Conservation (phyloP, 2,113 vertebrate species). For the Cettia cetti region DNA sequence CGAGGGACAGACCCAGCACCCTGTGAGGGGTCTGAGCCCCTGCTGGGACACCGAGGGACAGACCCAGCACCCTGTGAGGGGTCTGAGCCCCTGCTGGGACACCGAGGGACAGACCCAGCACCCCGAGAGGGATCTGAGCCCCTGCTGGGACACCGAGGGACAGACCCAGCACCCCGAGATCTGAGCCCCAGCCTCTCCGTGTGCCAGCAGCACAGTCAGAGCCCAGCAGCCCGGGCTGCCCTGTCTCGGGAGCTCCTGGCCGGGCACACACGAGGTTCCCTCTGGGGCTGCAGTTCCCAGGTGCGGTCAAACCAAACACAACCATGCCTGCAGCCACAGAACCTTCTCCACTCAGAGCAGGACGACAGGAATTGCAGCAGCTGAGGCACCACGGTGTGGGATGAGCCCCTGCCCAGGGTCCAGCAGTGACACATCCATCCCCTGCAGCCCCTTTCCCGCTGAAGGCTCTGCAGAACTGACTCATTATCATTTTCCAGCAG, state of each 20-base stretch:
- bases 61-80: too few species aligned
- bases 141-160: too few species aligned
- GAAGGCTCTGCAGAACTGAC: not conserved
- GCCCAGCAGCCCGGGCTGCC: not conserved
- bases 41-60: too few species aligned
- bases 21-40: too few species aligned
- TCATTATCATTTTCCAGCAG: rapidly evolving
- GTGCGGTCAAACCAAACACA: not conserved
- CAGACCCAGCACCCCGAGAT: not conserved
- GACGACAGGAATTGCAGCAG: rapidly evolving
- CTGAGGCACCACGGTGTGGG: rapidly evolving
- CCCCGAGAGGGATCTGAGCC: too few species aligned
- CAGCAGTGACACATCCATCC: not conserved
- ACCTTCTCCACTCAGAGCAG: not conserved
- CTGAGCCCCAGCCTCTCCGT: not conserved
- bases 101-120: too few species aligned
- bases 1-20: not conserved
- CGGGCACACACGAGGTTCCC: not conserved
- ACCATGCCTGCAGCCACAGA: not conserved
- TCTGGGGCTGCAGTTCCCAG: not conserved
- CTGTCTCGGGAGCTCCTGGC: not conserved
- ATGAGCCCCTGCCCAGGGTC: not conserved
- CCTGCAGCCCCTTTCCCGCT: rapidly evolving
- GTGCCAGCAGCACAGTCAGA: not conserved
- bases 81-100: too few species aligned